Evolutionary conservation across 2,797 vertebrate genomes (phyloP).

Genomic region (Poecilia wingei): DNA sequence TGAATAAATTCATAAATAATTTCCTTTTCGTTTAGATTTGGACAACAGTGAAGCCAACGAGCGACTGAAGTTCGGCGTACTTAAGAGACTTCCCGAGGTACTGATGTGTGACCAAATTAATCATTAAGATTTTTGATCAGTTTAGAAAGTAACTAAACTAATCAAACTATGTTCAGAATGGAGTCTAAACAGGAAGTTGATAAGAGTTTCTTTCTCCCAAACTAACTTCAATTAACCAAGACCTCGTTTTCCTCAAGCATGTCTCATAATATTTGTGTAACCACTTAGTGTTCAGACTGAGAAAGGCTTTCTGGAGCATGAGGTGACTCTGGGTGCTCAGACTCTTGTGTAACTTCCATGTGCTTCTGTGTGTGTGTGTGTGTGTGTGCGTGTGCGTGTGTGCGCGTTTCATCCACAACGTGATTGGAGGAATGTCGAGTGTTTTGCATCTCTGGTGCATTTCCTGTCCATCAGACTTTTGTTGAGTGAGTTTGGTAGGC

Average conservation of each 20-base stretch:
- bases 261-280: slow-evolving; percentile 58
- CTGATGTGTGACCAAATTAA: slow-evolving; percentile 3
- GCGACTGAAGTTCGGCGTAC: slow-evolving; percentile 89
- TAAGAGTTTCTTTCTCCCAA: slow-evolving; percentile 19
- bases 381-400: slow-evolving; percentile 20
- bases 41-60: slow-evolving; percentile 86
- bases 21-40: slow-evolving; percentile 56
- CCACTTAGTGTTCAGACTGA: slow-evolving; percentile 18
- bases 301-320: slow-evolving; percentile 20
- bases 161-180: not conserved
- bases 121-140: not conserved
- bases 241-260: slow-evolving; percentile 60
- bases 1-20: not conserved
- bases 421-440: slow-evolving; percentile 63
- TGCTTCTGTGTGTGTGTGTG: slow-evolving; percentile 34
- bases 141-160: not conserved
- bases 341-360: slow-evolving; percentile 56
- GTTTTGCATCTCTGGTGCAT: slow-evolving; percentile 57
- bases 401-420: slow-evolving; percentile 37
- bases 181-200: not conserved
- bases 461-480: slow-evolving; percentile 56
- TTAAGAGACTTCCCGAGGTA: slow-evolving; percentile 91
- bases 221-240: slow-evolving; percentile 57
- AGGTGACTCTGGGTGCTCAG: slow-evolving; percentile 17
- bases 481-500: slow-evolving; percentile 52